These are phyloP conservation scores for Cecropterus lyciades DNA, from an alignment of 1,140 invertebrate species.

Conservation along the genomic window DNA sequence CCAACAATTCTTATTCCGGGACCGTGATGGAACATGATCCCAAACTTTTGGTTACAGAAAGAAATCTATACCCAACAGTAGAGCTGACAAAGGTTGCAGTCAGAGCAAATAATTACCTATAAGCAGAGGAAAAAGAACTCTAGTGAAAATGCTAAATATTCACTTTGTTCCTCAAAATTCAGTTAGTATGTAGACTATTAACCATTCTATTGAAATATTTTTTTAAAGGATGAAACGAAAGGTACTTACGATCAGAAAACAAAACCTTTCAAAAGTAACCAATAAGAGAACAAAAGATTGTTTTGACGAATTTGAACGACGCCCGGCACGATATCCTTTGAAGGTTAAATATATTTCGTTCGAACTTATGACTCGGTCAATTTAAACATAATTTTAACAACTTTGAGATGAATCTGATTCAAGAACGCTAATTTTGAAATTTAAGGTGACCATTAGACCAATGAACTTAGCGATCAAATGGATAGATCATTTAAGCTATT, in stretches of 20 bases:
- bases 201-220: constrained; percentile 1
- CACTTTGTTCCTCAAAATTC: no score
- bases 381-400: constrained; percentile 21
- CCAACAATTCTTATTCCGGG: no score
- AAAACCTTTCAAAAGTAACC: no score
- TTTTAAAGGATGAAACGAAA: no score
- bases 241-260: background rate
- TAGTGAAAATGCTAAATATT: no score
- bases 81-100: no score
- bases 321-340: constrained; percentile 32
- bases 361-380: constrained; percentile 24
- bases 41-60: no score
- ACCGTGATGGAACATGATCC: no score
- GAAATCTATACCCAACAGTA: no score
- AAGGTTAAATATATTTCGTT: constrained; percentile 34
- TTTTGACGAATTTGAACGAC: constrained; percentile 20
- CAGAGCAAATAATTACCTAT: no score
- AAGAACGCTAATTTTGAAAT: constrained; percentile 14
- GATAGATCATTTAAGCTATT: background rate
- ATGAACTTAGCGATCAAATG: constrained; percentile 9
- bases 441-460: constrained; percentile 17
- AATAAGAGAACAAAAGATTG: constrained; percentile 26
- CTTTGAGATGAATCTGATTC: constrained; percentile 11
- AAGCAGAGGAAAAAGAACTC: no score
- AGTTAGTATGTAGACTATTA: no score